phyloP scores from a whole-genome alignment of 2,888 invertebrate species.

The Perdita meconis region DNA sequence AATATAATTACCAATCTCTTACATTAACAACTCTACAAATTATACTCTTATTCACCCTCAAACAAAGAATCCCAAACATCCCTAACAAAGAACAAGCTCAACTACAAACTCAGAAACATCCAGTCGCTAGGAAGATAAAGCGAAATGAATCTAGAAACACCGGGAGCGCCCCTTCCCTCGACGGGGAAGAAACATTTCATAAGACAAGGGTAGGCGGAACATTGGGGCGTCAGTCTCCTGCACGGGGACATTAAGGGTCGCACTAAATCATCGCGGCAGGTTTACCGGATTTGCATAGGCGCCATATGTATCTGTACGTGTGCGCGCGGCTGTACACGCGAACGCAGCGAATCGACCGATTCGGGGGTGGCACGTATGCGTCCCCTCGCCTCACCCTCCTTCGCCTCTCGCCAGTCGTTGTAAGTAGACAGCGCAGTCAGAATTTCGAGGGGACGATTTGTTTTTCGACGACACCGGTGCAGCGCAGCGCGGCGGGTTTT shows the following conservation, averaged over 20 bases:
- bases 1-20: too few relatives aligned
- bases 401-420: neutral
- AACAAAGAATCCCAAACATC: too few relatives aligned
- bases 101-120: too few relatives aligned
- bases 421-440: neutral
- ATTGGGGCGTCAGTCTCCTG: slow-evolving; percentile 42
- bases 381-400: neutral
- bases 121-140: too few relatives aligned
- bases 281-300: slow-evolving; percentile 59
- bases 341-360: slow-evolving; percentile 48
- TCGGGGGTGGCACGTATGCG: slow-evolving; percentile 12
- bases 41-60: too few relatives aligned
- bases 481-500: neutral
- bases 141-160: too few relatives aligned
- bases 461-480: slow-evolving; percentile 1
- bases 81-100: too few relatives aligned
- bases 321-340: slow-evolving; percentile 5
- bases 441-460: slow-evolving; percentile 19
- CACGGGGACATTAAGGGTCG: slow-evolving; percentile 50
- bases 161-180: too few relatives aligned
- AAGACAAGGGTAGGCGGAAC: slow-evolving; percentile 26
- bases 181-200: slow-evolving; percentile 24
- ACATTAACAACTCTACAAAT: too few relatives aligned
- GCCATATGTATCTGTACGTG: slow-evolving; percentile 29
- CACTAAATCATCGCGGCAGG: slow-evolving; percentile 61